A percentile compares a stretch with the other conserved stretches of the same genome.
These are phyloP conservation scores for Euphydryas editha DNA, from an alignment of 2,888 invertebrate genomes.

Conservation along the genomic window DNA sequence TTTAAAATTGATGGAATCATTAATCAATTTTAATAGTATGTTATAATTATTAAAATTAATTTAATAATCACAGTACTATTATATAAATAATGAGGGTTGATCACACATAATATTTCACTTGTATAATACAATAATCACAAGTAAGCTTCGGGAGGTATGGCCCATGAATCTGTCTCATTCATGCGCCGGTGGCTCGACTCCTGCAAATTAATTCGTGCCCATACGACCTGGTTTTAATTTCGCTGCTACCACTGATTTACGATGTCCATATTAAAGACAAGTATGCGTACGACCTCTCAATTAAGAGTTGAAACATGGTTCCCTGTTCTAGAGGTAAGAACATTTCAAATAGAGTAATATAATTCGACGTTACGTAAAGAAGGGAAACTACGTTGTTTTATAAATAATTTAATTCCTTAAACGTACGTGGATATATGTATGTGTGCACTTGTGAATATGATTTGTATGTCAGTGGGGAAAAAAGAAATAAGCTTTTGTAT, in stretches of 20 bases:
- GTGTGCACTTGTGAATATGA: background rate
- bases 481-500: no score
- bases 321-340: conserved; percentile 57
- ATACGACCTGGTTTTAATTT: conserved; percentile 72
- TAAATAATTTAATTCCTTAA: background rate
- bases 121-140: conserved; percentile 27
- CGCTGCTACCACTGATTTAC: conserved; percentile 73
- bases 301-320: conserved; percentile 49
- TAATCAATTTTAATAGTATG: background rate
- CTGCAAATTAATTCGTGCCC: conserved; percentile 72
- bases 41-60: background rate
- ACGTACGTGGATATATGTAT: background rate
- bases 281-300: conserved; percentile 65
- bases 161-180: conserved; percentile 73
- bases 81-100: background rate
- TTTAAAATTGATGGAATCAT: no score
- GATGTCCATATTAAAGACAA: conserved; percentile 72
- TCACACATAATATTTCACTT: conserved; percentile 24
- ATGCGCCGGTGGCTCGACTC: conserved; percentile 47
- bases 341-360: conserved; percentile 56
- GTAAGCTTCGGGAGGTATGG: conserved; percentile 55
- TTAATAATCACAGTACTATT: background rate
- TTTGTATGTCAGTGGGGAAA: no score
- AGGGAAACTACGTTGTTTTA: conserved; percentile 9
- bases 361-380: conserved; percentile 35